Evolutionary conservation across 2,113 vertebrate genomes (phyloP).

Genomic region (Tichodroma muraria): DNA sequence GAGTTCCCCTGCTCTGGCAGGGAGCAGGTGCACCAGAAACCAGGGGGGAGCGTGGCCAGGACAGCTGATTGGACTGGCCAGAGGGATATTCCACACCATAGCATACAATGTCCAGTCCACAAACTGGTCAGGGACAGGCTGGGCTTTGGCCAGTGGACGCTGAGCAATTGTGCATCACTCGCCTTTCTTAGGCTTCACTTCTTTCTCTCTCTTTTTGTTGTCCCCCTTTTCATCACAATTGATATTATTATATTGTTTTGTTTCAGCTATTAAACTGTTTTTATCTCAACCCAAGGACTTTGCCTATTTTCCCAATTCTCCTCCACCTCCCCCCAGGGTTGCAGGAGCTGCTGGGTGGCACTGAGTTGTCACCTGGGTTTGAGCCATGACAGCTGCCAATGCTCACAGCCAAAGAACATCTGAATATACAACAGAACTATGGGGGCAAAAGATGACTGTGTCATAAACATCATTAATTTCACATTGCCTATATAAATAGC

Average conservation of each 20-base stretch:
- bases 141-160: background rate
- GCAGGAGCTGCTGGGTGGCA: background rate
- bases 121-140: background rate
- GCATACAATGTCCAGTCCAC: fast-evolving
- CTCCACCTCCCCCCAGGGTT: background rate
- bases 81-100: background rate
- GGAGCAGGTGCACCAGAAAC: background rate
- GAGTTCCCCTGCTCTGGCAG: background rate
- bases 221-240: background rate
- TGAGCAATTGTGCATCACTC: background rate
- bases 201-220: too few species aligned
- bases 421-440: background rate
- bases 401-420: background rate
- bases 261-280: background rate
- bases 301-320: fast-evolving
- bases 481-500: background rate
- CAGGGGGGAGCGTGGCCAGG: background rate
- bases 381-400: background rate
- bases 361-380: background rate
- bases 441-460: background rate
- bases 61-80: background rate
- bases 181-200: background rate
- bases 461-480: background rate
- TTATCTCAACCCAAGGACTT: background rate
- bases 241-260: background rate